Conservation (phyloP, 92 coral and sea anemone species). For the Meandrina meandrites region DNA sequence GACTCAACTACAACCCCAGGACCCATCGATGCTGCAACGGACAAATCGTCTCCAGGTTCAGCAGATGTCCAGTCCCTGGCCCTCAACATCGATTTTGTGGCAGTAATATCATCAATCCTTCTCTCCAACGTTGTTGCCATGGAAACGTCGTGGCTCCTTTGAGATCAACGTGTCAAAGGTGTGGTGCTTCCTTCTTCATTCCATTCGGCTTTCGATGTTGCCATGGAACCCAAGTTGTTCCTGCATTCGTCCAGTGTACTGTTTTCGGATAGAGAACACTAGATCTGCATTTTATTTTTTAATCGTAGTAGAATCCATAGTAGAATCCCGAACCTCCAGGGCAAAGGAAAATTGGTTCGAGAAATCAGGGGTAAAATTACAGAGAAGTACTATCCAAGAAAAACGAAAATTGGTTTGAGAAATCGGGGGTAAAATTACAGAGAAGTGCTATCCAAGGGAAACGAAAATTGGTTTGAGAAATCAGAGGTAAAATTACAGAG, state of each 20-base stretch:
- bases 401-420: too few relatives aligned
- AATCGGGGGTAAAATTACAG: too few relatives aligned
- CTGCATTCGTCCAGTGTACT: not conserved
- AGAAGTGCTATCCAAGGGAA: too few relatives aligned
- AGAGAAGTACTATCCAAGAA: too few relatives aligned
- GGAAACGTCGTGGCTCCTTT: conserved; percentile 22
- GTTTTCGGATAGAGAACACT: not conserved
- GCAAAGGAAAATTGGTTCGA: too few relatives aligned
- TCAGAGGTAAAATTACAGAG: too few relatives aligned
- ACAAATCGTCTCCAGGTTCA: conserved; percentile 7
- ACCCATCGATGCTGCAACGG: conserved; percentile 18
- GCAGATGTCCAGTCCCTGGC: not conserved
- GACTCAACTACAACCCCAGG: conserved; percentile 5
- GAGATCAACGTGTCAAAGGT: not conserved
- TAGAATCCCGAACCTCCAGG: too few relatives aligned
- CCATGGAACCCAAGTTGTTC: not conserved
- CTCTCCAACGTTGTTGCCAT: conserved; percentile 11
- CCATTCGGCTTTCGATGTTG: conserved; percentile 18
- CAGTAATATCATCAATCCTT: conserved; percentile 6
- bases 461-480: too few relatives aligned
- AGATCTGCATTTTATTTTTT: not conserved
- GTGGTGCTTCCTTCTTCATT: conserved; percentile 2
- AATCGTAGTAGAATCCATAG: not conserved
- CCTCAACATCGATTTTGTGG: conserved; percentile 17
- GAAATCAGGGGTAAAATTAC: too few relatives aligned